Conservation (phyloP, 2,888 invertebrate species). For the Eupithecia tripunctaria region DNA sequence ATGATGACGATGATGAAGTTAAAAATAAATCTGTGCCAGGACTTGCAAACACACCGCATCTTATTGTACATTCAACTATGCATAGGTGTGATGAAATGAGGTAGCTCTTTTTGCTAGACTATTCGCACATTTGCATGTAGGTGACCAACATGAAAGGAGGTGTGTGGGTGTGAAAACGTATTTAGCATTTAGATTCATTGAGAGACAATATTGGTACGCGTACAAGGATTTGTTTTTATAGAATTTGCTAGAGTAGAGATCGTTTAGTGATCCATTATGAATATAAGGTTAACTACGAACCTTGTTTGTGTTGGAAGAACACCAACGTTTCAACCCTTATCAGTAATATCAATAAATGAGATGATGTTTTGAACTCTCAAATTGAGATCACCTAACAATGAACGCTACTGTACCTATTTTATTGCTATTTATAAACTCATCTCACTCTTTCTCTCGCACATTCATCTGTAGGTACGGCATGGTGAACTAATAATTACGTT, state of each 20-base stretch:
- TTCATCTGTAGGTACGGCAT: no score
- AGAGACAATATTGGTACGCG: background rate
- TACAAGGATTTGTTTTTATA: background rate
- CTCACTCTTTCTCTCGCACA: no score
- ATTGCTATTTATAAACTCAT: no score
- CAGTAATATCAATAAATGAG: no score
- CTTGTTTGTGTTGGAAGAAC: no score
- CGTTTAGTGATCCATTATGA: background rate
- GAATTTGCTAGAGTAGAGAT: background rate
- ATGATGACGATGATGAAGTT: background rate
- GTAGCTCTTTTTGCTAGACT: constrained; percentile 14
- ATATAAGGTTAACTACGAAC: no score
- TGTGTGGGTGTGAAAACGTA: constrained; percentile 60
- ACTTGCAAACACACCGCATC: background rate
- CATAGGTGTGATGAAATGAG: constrained; percentile 2
- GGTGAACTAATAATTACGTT: no score
- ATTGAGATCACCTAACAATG: no score
- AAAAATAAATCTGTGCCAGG: background rate
- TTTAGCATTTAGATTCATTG: constrained; percentile 36
- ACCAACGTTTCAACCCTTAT: no score
- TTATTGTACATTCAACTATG: background rate
- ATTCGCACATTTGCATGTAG: constrained; percentile 63
- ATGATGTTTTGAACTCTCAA: no score
- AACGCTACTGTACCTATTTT: no score
- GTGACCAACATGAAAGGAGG: constrained; percentile 61